Conservation (phyloP, 1,140 invertebrate species). For the Apis laboriosa region DNA sequence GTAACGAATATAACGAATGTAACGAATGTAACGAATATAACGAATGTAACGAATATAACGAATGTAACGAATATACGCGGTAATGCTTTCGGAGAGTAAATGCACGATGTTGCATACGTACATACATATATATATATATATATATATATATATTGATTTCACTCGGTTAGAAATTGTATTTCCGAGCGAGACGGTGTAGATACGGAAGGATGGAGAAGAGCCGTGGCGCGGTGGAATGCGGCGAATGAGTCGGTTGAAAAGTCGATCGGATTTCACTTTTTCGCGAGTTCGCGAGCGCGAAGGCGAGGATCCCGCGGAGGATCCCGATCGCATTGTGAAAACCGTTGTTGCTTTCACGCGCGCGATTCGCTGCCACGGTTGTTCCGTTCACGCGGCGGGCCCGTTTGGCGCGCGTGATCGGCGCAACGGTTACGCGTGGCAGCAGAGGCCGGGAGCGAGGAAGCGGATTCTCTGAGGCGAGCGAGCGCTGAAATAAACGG, state of each 20-base stretch:
- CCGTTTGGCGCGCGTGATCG: slow-evolving; percentile 62
- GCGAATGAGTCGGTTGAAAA: slow-evolving; percentile 19
- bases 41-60: too few relatives aligned
- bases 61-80: not conserved
- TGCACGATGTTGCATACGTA: not conserved
- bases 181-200: not conserved
- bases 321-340: slow-evolving; percentile 35
- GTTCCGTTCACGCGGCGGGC: slow-evolving; percentile 61
- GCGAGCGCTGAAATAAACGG: not conserved
- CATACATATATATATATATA: too few relatives aligned
- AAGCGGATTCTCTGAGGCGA: not conserved
- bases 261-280: slow-evolving; percentile 42
- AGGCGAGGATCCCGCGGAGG: slow-evolving; percentile 4
- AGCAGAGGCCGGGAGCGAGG: too few relatives aligned
- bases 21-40: not conserved
- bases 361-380: slow-evolving; percentile 50
- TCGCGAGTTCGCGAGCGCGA: slow-evolving; percentile 2
- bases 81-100: not conserved
- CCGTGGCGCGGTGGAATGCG: not conserved
- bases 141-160: slow-evolving; percentile 12
- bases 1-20: too few relatives aligned
- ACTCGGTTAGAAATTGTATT: slow-evolving; percentile 32
- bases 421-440: slow-evolving; percentile 13
- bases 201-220: not conserved
- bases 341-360: slow-evolving; percentile 65